Evolutionary conservation across 2,888 invertebrate species (phyloP).

Genomic region (Acleris sparsana): DNA sequence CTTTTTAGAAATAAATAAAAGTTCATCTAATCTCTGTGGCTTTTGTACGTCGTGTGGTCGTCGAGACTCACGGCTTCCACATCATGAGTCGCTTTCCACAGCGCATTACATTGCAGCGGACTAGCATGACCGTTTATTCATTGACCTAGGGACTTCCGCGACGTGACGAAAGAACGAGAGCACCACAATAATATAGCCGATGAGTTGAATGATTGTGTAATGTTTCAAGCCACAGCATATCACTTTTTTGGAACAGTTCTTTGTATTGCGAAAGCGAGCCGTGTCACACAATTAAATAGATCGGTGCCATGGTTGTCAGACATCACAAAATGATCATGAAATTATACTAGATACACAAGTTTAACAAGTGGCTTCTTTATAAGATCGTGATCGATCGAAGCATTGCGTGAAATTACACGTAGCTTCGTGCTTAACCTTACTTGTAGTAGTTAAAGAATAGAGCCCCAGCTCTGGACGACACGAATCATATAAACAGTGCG

Average conservation of each 20-base stretch:
- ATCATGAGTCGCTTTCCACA: background rate
- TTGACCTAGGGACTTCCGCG: background rate
- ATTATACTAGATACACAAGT: slow-evolving; percentile 3
- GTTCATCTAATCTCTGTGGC: slow-evolving; percentile 21
- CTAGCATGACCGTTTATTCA: background rate
- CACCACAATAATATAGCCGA: background rate
- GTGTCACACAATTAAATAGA: background rate
- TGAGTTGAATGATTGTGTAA: no score
- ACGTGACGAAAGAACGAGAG: background rate
- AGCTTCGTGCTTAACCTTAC: slow-evolving; percentile 12
- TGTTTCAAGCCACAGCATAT: background rate
- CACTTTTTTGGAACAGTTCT: background rate
- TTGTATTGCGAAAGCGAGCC: background rate
- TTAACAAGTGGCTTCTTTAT: background rate
- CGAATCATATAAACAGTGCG: no score
- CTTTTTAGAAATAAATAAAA: slow-evolving; percentile 17
- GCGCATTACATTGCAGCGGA: background rate
- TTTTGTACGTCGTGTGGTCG: slow-evolving; percentile 20
- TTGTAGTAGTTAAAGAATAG: background rate
- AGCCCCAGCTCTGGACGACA: background rate
- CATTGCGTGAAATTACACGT: slow-evolving; percentile 4
- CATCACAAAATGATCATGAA: slow-evolving; percentile 9
- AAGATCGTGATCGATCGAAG: slow-evolving; percentile 5
- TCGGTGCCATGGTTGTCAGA: background rate
- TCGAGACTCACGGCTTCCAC: slow-evolving; percentile 3